Conservation (phyloP, 1,140 invertebrate species). For the Matsumurasca onukii region DNA sequence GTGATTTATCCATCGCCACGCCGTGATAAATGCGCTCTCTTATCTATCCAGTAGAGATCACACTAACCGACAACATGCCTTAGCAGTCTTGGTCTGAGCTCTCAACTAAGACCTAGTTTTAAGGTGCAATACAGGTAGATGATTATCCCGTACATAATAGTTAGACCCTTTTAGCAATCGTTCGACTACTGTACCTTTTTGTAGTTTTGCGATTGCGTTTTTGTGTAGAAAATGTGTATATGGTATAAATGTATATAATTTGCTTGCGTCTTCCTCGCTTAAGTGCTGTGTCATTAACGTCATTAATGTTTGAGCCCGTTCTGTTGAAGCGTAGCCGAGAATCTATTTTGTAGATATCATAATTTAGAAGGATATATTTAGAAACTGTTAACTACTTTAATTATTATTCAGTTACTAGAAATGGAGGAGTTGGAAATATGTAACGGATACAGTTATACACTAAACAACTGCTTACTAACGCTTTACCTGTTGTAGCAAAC, state of each 20-base stretch:
- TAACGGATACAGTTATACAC: conserved; percentile 19
- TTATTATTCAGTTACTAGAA: not conserved
- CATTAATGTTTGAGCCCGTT: not conserved
- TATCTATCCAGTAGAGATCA: not conserved
- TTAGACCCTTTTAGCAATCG: not conserved
- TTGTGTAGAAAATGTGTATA: conserved; percentile 8
- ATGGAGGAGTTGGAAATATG: not conserved
- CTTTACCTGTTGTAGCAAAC: not conserved
- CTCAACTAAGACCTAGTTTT: not conserved
- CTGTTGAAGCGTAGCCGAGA: not conserved
- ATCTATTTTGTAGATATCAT: conserved; percentile 6
- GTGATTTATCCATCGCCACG: conserved; percentile 16
- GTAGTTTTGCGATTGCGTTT: not conserved
- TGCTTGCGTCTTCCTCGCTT: conserved; percentile 22
- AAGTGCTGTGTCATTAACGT: conserved; percentile 18
- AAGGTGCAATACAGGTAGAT: not conserved
- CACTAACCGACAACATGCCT: not conserved
- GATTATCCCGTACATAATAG: not conserved
- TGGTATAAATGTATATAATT: conserved; percentile 17
- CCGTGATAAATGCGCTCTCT: conserved; percentile 18
- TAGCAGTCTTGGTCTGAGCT: not conserved
- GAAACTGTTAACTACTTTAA: not conserved
- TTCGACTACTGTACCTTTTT: not conserved
- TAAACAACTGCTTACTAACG: conserved; percentile 18
- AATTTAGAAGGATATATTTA: conserved; percentile 5